Conservation (phyloP, 2,113 vertebrate species). For the Campylomormyrus numenius region DNA sequence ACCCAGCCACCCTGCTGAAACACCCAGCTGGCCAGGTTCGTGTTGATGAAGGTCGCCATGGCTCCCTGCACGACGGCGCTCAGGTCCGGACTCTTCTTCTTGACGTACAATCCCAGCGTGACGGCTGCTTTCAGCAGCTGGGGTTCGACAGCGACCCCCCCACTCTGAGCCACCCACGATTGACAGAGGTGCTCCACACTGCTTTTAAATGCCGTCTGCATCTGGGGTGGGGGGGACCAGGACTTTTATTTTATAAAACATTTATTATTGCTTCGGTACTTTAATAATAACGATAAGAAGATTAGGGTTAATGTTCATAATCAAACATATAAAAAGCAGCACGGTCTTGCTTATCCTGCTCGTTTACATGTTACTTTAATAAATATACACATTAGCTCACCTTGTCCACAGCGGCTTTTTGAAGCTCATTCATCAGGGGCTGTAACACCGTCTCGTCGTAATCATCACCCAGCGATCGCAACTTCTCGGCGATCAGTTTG, state of each 20-base stretch:
- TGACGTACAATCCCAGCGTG: slow-evolving; percentile 16
- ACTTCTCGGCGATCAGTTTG: not conserved
- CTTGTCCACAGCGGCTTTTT: not conserved
- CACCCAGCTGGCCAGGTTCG: slow-evolving; percentile 5
- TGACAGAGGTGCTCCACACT: not conserved
- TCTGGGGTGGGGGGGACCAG: not conserved
- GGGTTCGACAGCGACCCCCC: not conserved
- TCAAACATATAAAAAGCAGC: not conserved
- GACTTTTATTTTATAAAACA: not conserved
- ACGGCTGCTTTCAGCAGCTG: slow-evolving; percentile 12
- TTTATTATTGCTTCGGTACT: not conserved
- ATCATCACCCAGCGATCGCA: slow-evolving; percentile 16
- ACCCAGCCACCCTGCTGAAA: slow-evolving; percentile 19
- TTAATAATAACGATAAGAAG: not conserved
- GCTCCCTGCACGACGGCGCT: not conserved
- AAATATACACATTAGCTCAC: not conserved
- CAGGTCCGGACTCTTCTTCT: slow-evolving; percentile 16
- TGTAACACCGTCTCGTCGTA: slow-evolving; percentile 10
- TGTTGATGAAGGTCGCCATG: slow-evolving; percentile 10
- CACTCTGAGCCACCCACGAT: not conserved
- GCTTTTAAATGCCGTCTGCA: not conserved
- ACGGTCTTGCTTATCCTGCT: not conserved
- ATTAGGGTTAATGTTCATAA: not conserved
- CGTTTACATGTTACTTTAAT: not conserved
- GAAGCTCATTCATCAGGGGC: slow-evolving; percentile 8